Evolutionary conservation across 53 echinoderm and acorn worm species (phyloP), one percentile per base, ranked within the genome.

Genomic region (Henricia sp.): DNA sequence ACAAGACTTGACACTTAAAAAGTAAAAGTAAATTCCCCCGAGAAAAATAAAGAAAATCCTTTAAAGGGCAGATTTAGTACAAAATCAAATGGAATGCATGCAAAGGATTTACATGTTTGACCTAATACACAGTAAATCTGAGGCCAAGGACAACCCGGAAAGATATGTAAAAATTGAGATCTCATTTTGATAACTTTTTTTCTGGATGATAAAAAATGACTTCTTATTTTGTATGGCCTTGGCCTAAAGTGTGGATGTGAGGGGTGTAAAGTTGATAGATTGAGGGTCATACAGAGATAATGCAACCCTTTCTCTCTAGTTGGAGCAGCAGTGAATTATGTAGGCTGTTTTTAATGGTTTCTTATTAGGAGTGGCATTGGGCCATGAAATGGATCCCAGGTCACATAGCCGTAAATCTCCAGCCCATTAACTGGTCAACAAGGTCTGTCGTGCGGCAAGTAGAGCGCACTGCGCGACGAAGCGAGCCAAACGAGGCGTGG

Each of bases 301-400:
- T 38, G 39, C 24, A 67, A 21, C 8, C 67, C 39, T n/a, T 37
- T 6, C 39, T 67, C 39, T 3, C 58, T 17, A 27, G 44, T 77
- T 58, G 29, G 2, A 24, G 30, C 27, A n/a, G 41, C 27, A 52
- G 77, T 40, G 40, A 57, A 57, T 57, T 59, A n/a, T 41, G 33
- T 57, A 36, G 19, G 27, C 19, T 77, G 28, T 41, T 77, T 77
- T 77, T 77, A 59, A 59, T 77, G 80, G 63, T 80, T 38, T 63
- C 62, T 80, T 64, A 57, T 80, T 63, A 63, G 62, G 65, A 39
- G 63, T 32, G 5, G 62, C 33, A 77, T 46, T 63, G 43, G 62
- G 65, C 48, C 46, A 64, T 80, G 80, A 80, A 64, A 80, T 64
- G 63, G 64, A 80, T 80, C 62, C 36, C 43, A 21, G 68, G 29